Base-by-base conservation (phyloP, 1,140 invertebrate genomes). In the Akabosia matsudoensis region DNA sequence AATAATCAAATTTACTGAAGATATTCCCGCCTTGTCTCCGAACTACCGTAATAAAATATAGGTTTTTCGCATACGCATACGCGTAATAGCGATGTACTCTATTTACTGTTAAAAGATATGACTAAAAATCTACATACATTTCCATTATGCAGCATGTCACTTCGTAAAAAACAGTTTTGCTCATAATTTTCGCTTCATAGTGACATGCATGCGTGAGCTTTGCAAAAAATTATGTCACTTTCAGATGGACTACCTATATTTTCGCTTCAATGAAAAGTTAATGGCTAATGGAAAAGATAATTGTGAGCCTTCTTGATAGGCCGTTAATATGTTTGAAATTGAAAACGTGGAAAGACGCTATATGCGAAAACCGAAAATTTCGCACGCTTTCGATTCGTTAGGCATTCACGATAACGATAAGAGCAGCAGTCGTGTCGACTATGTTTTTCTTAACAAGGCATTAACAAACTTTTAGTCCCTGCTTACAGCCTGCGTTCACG, bases 371-470 rank as follows among this genome's bases (percentile, higher is more conserved):
- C 4, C 14, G 22, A 22, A 22, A 56, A 16, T 56, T 56, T 22
- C 3, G 54, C 54, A 56, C 54, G 54, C 54, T 56, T 56, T 56
- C 54, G 54, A 56, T 56, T 56, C 54, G 24, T 56, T 56, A 56
- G 54, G 54, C 54, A 56, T 24, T n/a, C 54, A 56, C 54, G 54
- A 56, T 22, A 7, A 45, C n/a, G n/a, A n/a, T n/a, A 45, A 45
- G 37, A 7, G 37, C 7, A 45, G 37, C 10, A 56, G n/a, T 22
- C 22, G 10, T 56, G 10, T 56, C 10, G 10, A 16, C 54, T 4
- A 56, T 7, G 10, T 45, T 45, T 7, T 45, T 45, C 37, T 10
- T 10, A 18, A 10, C 37, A 45, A 45, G 24, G 54, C 4, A 56
- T n/a, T 16, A 16, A n/a, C 22, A 24, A 10, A 56, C 22, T 56